Evolutionary conservation across 2,888 invertebrate genomes (phyloP).

Genomic region (Antheraea assamensis): DNA sequence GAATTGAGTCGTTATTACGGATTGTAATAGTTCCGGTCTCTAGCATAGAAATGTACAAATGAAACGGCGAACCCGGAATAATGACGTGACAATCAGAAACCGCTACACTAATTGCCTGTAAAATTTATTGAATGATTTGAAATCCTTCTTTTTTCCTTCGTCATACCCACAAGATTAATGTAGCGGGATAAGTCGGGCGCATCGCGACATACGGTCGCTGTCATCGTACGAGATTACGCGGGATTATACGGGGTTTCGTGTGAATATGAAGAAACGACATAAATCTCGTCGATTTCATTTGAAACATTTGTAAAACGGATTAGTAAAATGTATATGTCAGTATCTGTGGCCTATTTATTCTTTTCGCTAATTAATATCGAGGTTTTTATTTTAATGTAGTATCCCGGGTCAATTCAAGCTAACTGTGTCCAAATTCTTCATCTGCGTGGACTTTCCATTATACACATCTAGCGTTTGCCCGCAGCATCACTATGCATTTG

Average conservation of each 20-base stretch:
- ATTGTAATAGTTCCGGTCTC: background rate
- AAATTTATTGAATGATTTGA: constrained; percentile 10
- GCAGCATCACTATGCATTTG: too few relatives aligned
- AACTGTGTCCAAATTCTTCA: too few relatives aligned
- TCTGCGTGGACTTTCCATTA: too few relatives aligned
- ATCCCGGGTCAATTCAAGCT: too few relatives aligned
- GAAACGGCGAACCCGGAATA: background rate
- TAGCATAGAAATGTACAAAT: background rate
- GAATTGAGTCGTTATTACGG: background rate
- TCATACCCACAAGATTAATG: background rate
- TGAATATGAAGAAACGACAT: constrained; percentile 8
- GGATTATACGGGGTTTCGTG: constrained; percentile 14
- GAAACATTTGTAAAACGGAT: constrained; percentile 11
- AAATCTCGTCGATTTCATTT: constrained; percentile 3
- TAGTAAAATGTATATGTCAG: background rate
- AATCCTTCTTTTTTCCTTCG: background rate
- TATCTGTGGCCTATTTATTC: background rate
- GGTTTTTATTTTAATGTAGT: background rate
- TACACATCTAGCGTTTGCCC: too few relatives aligned
- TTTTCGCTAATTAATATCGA: background rate
- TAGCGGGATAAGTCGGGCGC: constrained; percentile 3
- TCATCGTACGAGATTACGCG: constrained; percentile 14
- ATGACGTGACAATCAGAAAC: background rate
- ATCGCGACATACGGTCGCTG: constrained; percentile 19
- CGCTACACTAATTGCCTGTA: background rate